Evolutionary conservation across 2,888 invertebrate genomes (phyloP).

Genomic region (Amphimallon solstitiale): DNA sequence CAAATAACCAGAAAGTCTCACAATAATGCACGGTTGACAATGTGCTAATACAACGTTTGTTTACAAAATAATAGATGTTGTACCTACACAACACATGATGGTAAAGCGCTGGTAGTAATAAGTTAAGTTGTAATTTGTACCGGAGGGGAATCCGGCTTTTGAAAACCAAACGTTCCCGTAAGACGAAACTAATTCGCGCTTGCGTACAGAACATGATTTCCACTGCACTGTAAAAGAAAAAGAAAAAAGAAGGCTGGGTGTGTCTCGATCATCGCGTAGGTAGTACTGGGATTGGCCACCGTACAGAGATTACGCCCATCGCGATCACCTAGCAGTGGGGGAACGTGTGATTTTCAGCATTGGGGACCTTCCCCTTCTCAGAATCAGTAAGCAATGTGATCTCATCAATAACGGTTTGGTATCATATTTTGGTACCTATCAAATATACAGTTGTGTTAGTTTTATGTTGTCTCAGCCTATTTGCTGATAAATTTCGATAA

Average conservation of each 20-base stretch:
- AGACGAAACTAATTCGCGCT: conserved; percentile 41
- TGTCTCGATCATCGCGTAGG: conserved; percentile 57
- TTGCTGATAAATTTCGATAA: not conserved
- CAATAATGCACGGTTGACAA: conserved; percentile 36
- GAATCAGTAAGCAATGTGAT: conserved; percentile 63
- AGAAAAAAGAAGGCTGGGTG: conserved; percentile 54
- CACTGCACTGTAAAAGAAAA: conserved; percentile 43
- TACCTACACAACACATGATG: conserved; percentile 35
- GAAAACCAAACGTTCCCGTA: not conserved
- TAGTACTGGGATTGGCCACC: conserved; percentile 44
- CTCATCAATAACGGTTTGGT: conserved; percentile 61
- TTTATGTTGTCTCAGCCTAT: conserved; percentile 32
- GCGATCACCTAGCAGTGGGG: conserved; percentile 55
- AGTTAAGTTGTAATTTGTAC: conserved; percentile 46
- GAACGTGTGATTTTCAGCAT: conserved; percentile 60
- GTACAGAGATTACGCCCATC: conserved; percentile 42
- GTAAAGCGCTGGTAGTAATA: conserved; percentile 1
- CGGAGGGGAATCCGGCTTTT: conserved; percentile 38
- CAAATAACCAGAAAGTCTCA: conserved; percentile 32
- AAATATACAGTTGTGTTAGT: conserved; percentile 49
- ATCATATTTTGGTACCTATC: conserved; percentile 36
- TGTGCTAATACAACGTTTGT: conserved; percentile 61
- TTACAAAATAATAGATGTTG: conserved; percentile 61
- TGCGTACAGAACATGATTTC: conserved; percentile 45
- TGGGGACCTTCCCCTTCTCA: conserved; percentile 57